Base-by-base conservation (phyloP, 2,113 vertebrate species). In the Macquaria ambigua region DNA sequence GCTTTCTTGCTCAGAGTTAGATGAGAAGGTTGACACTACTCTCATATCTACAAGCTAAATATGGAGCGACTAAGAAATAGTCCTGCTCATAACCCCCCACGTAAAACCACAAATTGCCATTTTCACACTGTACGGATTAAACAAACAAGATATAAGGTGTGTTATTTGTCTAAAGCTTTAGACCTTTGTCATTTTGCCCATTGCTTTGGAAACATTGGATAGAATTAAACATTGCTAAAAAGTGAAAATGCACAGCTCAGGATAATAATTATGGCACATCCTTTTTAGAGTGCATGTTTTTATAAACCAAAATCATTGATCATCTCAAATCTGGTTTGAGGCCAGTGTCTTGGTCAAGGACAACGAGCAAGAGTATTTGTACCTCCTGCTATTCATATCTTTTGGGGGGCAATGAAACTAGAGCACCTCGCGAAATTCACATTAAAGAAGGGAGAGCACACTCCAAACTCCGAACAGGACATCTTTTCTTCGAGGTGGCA, bases 231-330 rank as follows among this genome's bases (percentile, higher is more conserved):
- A 10, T 37, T 18, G 4, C 28, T 55, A 21, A 41, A 41, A 41
- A n/a, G 52, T n/a, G 6, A 1, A 16, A 41, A 31, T 23, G 8
- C n/a, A 25, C 18, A n/a, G 25, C 64, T n/a, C 53, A 58, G 25
- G 55, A 12, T 43, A 25, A 16, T 4, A 55, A 56, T 71, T 23
- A 43, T 31, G 23, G 9, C n/a, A 46, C 52, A 37, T 50, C 6
- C 2, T 39, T 43, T 43, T 55, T 20, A 53, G 31, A 21, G 18
- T 21, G 50, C 52, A 67, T 21, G 3, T 59, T 59, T 56, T 59
- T 52, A 23, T 23, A 69, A 69, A 46, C 20, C 64, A 53, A 53
- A 50, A 43, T 77, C 43, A 71, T n/a, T 78, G 50, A 66, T 58
- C 20, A 72, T 79, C 18, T 79, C 39, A 0, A 69, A 79, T 63